phyloP scores from a whole-genome alignment of 2,113 vertebrate species.

The Podocnemis expansa region DNA sequence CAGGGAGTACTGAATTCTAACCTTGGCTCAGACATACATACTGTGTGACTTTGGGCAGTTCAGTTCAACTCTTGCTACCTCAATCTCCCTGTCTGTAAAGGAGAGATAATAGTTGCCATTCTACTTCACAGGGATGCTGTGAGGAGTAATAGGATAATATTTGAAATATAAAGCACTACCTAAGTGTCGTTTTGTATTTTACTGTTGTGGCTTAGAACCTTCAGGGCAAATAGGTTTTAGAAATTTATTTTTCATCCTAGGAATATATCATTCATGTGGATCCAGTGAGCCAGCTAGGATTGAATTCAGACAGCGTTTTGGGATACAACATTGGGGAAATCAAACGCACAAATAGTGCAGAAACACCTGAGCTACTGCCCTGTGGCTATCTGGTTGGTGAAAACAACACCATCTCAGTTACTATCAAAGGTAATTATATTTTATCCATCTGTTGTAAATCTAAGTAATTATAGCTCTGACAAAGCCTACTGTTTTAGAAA shows the following conservation, averaged over 20 bases:
- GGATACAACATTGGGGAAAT: constrained; percentile 96
- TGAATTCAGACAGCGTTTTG: constrained; percentile 93
- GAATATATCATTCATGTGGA: constrained; percentile 97
- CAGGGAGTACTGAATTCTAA: neutral
- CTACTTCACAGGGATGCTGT: neutral
- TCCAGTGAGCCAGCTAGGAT: constrained; percentile 90
- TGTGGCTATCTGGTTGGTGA: constrained; percentile 98
- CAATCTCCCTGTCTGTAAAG: neutral
- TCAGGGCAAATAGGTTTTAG: neutral
- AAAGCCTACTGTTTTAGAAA: neutral
- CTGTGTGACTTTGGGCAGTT: neutral
- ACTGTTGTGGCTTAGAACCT: fast-evolving
- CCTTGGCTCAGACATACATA: neutral
- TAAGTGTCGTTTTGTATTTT: neutral
- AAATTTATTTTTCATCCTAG: constrained; percentile 67
- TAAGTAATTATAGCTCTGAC: neutral
- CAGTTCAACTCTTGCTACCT: neutral
- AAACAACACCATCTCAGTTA: constrained; percentile 92
- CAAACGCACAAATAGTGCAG: constrained; percentile 78
- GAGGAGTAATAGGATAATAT: neutral
- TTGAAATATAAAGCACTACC: neutral
- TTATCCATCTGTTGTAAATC: neutral
- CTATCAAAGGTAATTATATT: constrained; percentile 85
- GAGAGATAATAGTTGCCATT: neutral
- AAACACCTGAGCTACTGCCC: constrained; percentile 92